phyloP scores from a whole-genome alignment of 1,140 invertebrate genomes.

The Drosophila serrata region DNA sequence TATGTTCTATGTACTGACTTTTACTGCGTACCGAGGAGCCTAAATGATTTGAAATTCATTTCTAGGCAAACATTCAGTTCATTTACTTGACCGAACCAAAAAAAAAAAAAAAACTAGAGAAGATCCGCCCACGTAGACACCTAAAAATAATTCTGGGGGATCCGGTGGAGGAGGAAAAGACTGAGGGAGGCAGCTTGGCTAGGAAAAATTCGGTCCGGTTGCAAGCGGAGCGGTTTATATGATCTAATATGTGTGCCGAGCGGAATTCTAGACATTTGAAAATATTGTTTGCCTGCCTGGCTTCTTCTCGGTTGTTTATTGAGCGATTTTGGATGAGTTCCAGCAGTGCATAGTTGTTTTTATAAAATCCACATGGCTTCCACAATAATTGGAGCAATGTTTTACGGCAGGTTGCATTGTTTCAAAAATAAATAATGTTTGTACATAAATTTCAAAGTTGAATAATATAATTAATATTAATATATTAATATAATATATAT shows the following conservation, averaged over 20 bases:
- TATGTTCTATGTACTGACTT: slow-evolving; percentile 15
- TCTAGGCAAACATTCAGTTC: slow-evolving; percentile 54
- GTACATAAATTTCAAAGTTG: not conserved
- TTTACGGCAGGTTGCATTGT: slow-evolving; percentile 20
- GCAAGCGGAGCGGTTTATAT: slow-evolving; percentile 55
- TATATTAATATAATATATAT: no score
- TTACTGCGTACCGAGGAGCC: slow-evolving; percentile 28
- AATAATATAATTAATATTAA: no score
- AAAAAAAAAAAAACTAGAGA: slow-evolving; percentile 37
- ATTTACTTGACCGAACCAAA: slow-evolving; percentile 62
- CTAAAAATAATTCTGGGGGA: slow-evolving; percentile 68
- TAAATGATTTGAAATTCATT: slow-evolving; percentile 66
- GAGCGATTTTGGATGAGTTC: slow-evolving; percentile 42
- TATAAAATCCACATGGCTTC: slow-evolving; percentile 32
- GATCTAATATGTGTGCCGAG: slow-evolving; percentile 44
- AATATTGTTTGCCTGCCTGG: slow-evolving; percentile 31
- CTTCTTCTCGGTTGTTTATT: slow-evolving; percentile 53
- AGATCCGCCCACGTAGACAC: slow-evolving; percentile 62
- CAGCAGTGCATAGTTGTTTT: slow-evolving; percentile 42
- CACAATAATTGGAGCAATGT: slow-evolving; percentile 23
- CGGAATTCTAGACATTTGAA: slow-evolving; percentile 60
- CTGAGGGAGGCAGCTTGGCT: not conserved
- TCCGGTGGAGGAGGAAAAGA: slow-evolving; percentile 12
- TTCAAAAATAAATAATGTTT: slow-evolving; percentile 1
- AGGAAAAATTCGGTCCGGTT: slow-evolving; percentile 49